A percentile compares a stretch with the other conserved stretches of the same genome.
Evolutionary conservation across 2,797 vertebrate species (phyloP).

Genomic region (Glyptemys insculpta): DNA sequence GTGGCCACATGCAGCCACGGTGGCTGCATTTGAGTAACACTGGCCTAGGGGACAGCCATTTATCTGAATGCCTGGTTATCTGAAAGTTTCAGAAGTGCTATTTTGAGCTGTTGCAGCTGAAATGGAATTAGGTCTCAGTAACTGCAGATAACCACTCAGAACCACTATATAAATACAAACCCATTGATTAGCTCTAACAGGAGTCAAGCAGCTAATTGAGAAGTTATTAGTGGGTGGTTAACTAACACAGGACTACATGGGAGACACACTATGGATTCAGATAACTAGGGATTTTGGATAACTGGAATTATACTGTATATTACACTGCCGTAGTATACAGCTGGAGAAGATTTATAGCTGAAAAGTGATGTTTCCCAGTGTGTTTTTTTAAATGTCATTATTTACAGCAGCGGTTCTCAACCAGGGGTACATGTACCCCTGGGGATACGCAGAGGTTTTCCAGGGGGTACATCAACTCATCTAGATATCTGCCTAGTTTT

Average conservation of each 20-base stretch:
- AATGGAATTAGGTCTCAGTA: background rate
- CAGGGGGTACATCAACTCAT: too few species aligned
- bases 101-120: background rate
- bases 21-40: too few species aligned
- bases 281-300: background rate
- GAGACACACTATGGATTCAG: background rate
- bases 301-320: background rate
- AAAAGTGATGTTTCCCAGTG: background rate
- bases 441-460: too few species aligned
- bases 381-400: background rate
- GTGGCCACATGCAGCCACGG: too few species aligned
- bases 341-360: background rate
- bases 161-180: background rate
- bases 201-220: background rate
- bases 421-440: too few species aligned
- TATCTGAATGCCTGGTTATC: background rate
- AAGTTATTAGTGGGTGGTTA: background rate
- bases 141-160: background rate
- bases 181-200: background rate
- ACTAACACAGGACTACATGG: background rate
- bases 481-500: too few species aligned
- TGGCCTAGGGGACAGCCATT: background rate
- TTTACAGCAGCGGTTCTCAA: background rate
- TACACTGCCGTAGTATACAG: background rate
- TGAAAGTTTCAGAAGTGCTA: background rate